These are phyloP conservation scores for Caenorhabditis sulstoni DNA, from an alignment of 2,888 invertebrate genomes.

Conservation along the genomic window DNA sequence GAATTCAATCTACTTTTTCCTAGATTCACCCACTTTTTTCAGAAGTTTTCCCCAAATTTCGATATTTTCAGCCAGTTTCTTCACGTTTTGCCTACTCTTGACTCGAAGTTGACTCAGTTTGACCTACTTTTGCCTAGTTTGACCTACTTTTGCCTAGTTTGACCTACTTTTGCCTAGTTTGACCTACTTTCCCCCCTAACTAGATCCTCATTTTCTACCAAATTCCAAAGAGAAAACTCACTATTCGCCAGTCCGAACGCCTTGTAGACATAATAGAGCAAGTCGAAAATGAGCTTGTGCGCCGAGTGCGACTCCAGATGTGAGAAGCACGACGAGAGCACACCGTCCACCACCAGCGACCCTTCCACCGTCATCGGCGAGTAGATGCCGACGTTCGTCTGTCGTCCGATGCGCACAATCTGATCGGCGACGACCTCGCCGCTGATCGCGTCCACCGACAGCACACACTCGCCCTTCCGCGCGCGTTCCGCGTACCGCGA, in stretches of 20 bases:
- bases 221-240: constrained; percentile 9
- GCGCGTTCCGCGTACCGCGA: constrained; percentile 65
- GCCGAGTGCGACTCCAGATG: constrained; percentile 78
- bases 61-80: no score
- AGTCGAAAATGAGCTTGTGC: constrained; percentile 78
- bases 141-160: no score
- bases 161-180: no score
- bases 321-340: constrained; percentile 79
- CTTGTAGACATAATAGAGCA: constrained; percentile 72
- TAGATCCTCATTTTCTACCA: no score
- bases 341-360: constrained; percentile 74
- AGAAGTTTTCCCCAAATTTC: no score
- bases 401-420: constrained; percentile 75
- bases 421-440: constrained; percentile 68
- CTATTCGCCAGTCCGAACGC: constrained; percentile 68
- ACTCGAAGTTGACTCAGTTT: no score
- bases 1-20: no score
- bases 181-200: no score
- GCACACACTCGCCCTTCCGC: constrained; percentile 75
- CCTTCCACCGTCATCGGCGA: constrained; percentile 80
- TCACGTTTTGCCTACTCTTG: no score
- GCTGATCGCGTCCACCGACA: constrained; percentile 61
- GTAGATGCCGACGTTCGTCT: constrained; percentile 76
- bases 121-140: no score
- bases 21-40: no score